Conservation (phyloP, 1,140 invertebrate species). For the Acromyrmex heyeri region DNA sequence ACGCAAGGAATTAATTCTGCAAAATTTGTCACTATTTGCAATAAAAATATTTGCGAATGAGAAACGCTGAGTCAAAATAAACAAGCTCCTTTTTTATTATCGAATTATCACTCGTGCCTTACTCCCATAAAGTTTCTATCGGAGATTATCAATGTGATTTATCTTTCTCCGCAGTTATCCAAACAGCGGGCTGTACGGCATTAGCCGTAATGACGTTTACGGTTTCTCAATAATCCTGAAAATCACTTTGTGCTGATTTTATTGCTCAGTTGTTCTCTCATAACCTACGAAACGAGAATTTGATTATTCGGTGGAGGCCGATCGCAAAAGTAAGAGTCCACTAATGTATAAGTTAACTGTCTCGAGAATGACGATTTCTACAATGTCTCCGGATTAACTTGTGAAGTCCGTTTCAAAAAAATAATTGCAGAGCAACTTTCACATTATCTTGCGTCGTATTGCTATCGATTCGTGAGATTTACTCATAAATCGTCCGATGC, state of each 20-base stretch:
- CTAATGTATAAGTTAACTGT: slow-evolving; percentile 3
- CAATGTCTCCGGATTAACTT: slow-evolving; percentile 14
- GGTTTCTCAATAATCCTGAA: slow-evolving; percentile 32
- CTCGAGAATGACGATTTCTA: slow-evolving; percentile 52
- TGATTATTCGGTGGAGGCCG: slow-evolving; percentile 11
- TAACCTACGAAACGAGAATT: background rate
- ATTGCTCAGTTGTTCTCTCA: slow-evolving; percentile 14
- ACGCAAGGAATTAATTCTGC: background rate
- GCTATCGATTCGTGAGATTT: background rate
- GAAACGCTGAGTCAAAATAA: background rate
- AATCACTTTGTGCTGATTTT: slow-evolving; percentile 3
- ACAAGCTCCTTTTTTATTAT: background rate
- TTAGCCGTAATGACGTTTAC: background rate
- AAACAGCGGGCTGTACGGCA: background rate
- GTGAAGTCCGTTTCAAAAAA: background rate
- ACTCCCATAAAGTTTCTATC: background rate
- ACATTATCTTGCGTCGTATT: background rate
- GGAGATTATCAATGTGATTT: background rate
- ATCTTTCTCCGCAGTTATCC: slow-evolving; percentile 22
- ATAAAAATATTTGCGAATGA: background rate
- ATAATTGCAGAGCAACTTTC: slow-evolving; percentile 33
- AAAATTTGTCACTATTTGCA: background rate
- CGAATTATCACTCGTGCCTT: background rate
- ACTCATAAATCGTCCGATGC: background rate
- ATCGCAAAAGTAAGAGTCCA: slow-evolving; percentile 61